Base-by-base conservation (phyloP, 2,113 vertebrate genomes). In the Sinocyclocheilus maitianheensis region DNA sequence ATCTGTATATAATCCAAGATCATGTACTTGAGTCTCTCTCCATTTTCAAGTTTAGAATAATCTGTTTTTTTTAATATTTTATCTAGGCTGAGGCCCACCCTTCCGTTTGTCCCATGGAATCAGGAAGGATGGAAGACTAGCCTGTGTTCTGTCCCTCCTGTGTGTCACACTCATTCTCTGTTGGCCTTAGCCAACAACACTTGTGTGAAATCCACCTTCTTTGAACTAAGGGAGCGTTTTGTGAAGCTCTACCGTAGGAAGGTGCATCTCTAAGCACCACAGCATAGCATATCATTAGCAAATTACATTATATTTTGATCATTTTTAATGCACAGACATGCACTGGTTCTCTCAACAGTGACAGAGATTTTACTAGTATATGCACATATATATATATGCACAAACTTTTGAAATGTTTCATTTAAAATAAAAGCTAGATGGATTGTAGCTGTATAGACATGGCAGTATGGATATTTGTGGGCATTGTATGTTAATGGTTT, bases 71-170 rank as follows among this genome's bases (percentile, higher is more conserved):
- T 34, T 34, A 1, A 34, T 37, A 37, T 37, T 48, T 24, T 7
- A 20, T 6, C 30, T 88, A 99, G 98, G 86, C 93, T 99, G 83
- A 98, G 95, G 84, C 95, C 96, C 78, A 95, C 94, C 14, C 95
- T 99, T 80, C 95, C 94, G 0, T 99, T 99, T 88, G 94, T 98
- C 5, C 97, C 95, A 1, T 99, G 98, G 98, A 99, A 98, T 92
- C 97, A 96, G 92, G 97, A 99, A 88, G 98, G 97, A 63, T 99
- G 97, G 97, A 99, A 99, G 93, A 98, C 97, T 0, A 94, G 97
- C 71, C 93, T 99, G 83, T 99, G 98, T 89, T 97, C 98, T 0
- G 94, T 99, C 8, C 96, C 98, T 75, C 97, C 98, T 0, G 97
- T 99, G 34, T 97, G 97, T 51, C 97, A 97, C 92, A 91, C 96